phyloP scores from a whole-genome alignment of 2,797 vertebrate species.

The Chaunax sp. region DNA sequence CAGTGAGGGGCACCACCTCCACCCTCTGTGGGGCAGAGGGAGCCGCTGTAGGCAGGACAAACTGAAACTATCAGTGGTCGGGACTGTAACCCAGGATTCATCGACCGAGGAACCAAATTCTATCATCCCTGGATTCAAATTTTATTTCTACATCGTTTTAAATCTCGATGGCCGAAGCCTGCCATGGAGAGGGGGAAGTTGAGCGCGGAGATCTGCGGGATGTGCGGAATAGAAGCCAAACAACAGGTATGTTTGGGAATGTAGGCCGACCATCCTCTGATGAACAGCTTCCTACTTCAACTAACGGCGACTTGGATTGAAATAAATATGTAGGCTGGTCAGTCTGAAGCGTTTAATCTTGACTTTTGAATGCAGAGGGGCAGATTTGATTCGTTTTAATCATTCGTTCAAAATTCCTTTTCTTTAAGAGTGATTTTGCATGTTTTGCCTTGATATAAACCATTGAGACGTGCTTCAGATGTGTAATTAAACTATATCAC shows the following conservation, averaged over 20 bases:
- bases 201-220: slow-evolving; percentile 81
- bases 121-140: neutral
- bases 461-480: too few species aligned
- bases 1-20: slow-evolving; percentile 61
- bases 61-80: neutral
- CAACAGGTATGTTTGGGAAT: slow-evolving; percentile 79
- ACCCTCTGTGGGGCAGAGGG: slow-evolving; percentile 7
- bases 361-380: neutral
- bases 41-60: slow-evolving; percentile 26
- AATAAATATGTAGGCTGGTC: neutral
- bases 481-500: too few species aligned
- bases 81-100: neutral
- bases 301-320: neutral
- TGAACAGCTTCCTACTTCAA: neutral
- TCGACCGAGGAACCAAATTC: neutral
- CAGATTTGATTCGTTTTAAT: neutral
- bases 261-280: neutral
- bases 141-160: neutral
- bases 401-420: too few species aligned
- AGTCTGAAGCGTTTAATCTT: neutral
- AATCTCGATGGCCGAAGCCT: slow-evolving; percentile 89
- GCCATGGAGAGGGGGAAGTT: slow-evolving; percentile 85
- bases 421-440: neutral
- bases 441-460: neutral
- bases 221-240: slow-evolving; percentile 72